phyloP scores from a whole-genome alignment of 2,797 vertebrate species.

The Fistularia commersonii region DNA sequence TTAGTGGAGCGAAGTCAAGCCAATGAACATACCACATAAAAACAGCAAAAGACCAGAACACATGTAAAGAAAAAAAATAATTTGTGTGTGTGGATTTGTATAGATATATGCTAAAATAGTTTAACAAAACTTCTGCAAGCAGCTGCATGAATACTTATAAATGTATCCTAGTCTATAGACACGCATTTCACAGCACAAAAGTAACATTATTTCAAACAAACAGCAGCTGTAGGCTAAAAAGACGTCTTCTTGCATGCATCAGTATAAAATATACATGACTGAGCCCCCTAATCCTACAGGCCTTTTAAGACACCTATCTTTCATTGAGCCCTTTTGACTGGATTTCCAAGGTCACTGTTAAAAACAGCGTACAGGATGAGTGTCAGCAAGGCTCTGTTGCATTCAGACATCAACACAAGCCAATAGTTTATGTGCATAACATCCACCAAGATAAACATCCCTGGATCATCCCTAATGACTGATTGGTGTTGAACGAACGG shows the following conservation, averaged over 20 bases:
- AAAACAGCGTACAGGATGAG: constrained; percentile 34
- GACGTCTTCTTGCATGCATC: not conserved
- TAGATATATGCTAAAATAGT: not conserved
- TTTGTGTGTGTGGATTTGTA: too few relatives aligned
- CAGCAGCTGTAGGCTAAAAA: not conserved
- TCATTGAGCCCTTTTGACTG: constrained; percentile 22
- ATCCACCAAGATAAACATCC: constrained; percentile 38
- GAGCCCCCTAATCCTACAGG: constrained; percentile 29
- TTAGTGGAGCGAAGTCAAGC: constrained; percentile 56
- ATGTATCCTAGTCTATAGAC: not conserved
- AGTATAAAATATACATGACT: constrained; percentile 12
- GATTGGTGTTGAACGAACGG: constrained; percentile 19
- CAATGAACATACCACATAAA: constrained; percentile 19
- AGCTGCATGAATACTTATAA: constrained; percentile 7
- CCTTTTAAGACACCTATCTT: constrained; percentile 39
- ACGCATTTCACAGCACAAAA: not conserved
- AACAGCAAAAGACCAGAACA: not conserved
- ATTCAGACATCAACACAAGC: constrained; percentile 14
- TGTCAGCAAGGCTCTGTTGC: constrained; percentile 1
- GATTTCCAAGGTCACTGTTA: constrained; percentile 42
- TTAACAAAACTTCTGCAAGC: constrained; percentile 1
- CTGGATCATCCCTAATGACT: constrained; percentile 35
- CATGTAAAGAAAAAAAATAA: not conserved
- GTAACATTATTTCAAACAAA: not conserved
- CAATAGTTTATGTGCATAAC: constrained; percentile 31